These are phyloP conservation scores for Fulica atra DNA, from an alignment of 2,113 vertebrate genomes.

Conservation along the genomic window DNA sequence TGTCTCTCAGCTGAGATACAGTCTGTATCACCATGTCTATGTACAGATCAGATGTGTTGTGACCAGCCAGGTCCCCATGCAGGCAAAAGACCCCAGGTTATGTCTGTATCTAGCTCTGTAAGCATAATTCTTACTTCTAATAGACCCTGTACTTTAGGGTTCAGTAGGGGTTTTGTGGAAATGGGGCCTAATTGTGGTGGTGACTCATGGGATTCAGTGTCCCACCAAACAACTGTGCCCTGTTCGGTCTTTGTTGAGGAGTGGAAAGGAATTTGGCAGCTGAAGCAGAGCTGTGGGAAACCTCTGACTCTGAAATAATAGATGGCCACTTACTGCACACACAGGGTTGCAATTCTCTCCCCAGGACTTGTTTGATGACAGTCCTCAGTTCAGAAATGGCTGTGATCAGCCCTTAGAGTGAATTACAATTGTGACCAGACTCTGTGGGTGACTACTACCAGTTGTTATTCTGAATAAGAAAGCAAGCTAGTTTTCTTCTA, in stretches of 20 bases:
- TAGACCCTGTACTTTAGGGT: not conserved
- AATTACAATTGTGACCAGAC: not conserved
- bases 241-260: not conserved
- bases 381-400: constrained; percentile 3
- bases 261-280: not conserved
- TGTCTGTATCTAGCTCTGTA: not conserved
- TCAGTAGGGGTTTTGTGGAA: not conserved
- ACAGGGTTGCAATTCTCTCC: constrained; percentile 16
- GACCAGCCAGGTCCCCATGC: not conserved
- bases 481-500: not conserved
- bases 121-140: not conserved
- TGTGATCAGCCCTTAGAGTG: not conserved
- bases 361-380: not conserved
- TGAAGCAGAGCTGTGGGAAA: not conserved
- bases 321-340: not conserved
- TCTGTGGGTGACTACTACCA: not conserved
- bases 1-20: too few species aligned
- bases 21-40: not conserved
- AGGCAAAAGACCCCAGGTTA: not conserved
- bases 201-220: not conserved
- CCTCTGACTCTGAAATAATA: not conserved
- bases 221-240: not conserved
- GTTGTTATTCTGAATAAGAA: not conserved
- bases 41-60: not conserved
- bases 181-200: not conserved